Conservation (phyloP, 2,888 invertebrate genomes). For the Athripsodes cinereus region DNA sequence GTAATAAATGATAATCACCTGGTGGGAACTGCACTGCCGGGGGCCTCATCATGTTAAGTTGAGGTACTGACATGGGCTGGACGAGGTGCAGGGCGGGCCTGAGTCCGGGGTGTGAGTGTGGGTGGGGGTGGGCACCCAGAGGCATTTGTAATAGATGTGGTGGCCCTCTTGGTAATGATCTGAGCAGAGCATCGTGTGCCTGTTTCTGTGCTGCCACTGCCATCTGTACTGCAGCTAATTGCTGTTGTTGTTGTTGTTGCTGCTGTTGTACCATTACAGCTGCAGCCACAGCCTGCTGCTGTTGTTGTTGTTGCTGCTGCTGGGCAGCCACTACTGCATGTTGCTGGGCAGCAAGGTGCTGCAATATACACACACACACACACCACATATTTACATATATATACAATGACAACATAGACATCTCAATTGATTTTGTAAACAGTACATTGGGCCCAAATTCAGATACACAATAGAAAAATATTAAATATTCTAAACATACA, state of each 20-base stretch:
- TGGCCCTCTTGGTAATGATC: conserved; percentile 42
- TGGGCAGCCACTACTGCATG: conserved; percentile 18
- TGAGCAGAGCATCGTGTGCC: conserved; percentile 32
- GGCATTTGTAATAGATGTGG: conserved; percentile 17
- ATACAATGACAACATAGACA: no score
- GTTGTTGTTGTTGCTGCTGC: conserved; percentile 16
- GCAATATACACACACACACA: not conserved
- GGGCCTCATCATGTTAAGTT: conserved; percentile 27
- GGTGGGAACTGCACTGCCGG: conserved; percentile 28
- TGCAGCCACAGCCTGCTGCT: conserved; percentile 19
- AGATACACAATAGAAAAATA: no score
- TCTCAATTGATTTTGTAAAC: no score
- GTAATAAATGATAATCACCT: conserved; percentile 19
- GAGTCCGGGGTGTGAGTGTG: conserved; percentile 16
- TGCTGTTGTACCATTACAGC: conserved; percentile 18
- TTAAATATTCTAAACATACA: no score
- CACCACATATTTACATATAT: not conserved
- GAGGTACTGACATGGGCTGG: conserved; percentile 30
- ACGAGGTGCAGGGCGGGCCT: conserved; percentile 20
- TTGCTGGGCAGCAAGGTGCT: conserved; percentile 22
- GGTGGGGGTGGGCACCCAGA: conserved; percentile 15
- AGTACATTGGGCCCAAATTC: no score
- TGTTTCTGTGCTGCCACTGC: conserved; percentile 42
- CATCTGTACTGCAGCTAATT: conserved; percentile 48
- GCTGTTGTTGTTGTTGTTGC: conserved; percentile 36